phyloP scores from a whole-genome alignment of 2,797 vertebrate species.

The Ispidina picta region DNA sequence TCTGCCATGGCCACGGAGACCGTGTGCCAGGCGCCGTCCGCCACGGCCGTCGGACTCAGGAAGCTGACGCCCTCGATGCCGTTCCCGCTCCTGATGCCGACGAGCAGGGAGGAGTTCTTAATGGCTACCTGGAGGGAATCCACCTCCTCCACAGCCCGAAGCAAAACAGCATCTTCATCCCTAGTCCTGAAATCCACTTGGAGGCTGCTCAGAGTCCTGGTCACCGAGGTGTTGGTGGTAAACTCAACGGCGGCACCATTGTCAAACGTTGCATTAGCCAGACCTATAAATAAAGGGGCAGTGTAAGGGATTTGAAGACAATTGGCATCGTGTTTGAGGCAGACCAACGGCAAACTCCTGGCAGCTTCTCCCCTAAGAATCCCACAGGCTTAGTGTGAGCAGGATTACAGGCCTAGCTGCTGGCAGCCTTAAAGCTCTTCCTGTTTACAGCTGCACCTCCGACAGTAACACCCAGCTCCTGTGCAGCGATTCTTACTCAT shows the following conservation, averaged over 20 bases:
- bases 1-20: constrained; percentile 81
- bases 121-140: constrained; percentile 85
- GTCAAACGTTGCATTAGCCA: constrained; percentile 86
- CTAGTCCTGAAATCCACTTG: constrained; percentile 87
- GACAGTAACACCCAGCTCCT: background rate
- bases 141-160: constrained; percentile 74
- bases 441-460: constrained; percentile 33
- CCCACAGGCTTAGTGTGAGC: background rate
- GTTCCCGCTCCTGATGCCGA: constrained; percentile 80
- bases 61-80: constrained; percentile 81
- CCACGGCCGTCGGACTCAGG: constrained; percentile 68
- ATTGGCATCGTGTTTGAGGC: background rate
- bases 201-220: constrained; percentile 76
- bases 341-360: background rate
- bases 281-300: constrained; percentile 78
- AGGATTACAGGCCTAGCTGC: constrained; percentile 42
- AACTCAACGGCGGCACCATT: constrained; percentile 80
- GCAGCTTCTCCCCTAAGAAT: background rate
- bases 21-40: constrained; percentile 90
- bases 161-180: constrained; percentile 82
- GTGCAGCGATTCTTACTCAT: background rate
- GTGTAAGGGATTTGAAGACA: background rate
- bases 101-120: constrained; percentile 82
- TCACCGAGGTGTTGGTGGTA: constrained; percentile 76
- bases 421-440: constrained; percentile 51